phyloP scores from a whole-genome alignment of 1,140 invertebrate genomes.

The Drosophila kepulauana region DNA sequence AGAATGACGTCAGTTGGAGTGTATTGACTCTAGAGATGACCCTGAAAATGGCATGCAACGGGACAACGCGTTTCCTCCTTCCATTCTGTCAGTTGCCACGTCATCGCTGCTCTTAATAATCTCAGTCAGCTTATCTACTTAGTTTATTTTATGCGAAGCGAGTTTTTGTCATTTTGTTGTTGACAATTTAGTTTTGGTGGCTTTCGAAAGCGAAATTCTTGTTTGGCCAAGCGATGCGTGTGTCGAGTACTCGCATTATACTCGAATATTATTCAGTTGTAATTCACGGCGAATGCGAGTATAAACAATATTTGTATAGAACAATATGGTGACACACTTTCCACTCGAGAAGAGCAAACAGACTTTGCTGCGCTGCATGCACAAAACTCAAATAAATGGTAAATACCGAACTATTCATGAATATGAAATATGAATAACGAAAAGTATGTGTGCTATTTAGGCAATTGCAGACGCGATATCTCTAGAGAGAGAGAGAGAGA shows the following conservation, averaged over 20 bases:
- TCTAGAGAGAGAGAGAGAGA: too few relatives aligned
- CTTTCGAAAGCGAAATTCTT: constrained; percentile 55
- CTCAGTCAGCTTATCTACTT: neutral
- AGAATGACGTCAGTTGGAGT: constrained; percentile 41
- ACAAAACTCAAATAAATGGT: constrained; percentile 35
- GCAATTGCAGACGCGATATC: neutral
- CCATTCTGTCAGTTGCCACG: neutral
- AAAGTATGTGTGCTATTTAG: neutral
- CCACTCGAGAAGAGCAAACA: constrained; percentile 45
- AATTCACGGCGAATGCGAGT: constrained; percentile 29
- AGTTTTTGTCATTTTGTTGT: neutral
- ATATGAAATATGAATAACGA: constrained; percentile 28
- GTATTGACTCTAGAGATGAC: constrained; percentile 33
- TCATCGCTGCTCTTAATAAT: constrained; percentile 1
- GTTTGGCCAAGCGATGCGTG: constrained; percentile 49
- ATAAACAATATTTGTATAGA: constrained; percentile 54
- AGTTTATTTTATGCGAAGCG: neutral
- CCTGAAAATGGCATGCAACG: constrained; percentile 37
- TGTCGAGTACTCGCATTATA: neutral
- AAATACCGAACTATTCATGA: constrained; percentile 26
- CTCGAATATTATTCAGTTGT: constrained; percentile 24
- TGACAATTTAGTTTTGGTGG: constrained; percentile 15
- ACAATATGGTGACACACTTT: constrained; percentile 74
- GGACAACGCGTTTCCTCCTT: constrained; percentile 1
- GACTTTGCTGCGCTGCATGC: constrained; percentile 47